These are phyloP conservation scores for Neotoxoptera formosana DNA, from an alignment of 1,140 invertebrate genomes.

Conservation along the genomic window DNA sequence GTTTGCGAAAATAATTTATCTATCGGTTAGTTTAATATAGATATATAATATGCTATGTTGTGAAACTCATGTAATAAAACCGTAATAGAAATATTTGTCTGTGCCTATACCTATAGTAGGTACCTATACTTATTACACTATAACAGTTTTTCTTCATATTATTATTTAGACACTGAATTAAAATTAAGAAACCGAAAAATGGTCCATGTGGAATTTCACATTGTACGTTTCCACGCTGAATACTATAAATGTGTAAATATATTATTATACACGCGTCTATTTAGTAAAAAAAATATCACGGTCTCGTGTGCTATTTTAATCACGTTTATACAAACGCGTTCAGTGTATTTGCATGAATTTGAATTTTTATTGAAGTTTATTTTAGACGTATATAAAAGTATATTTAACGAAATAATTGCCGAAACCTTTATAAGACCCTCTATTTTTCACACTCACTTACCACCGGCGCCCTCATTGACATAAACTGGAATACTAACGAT, in stretches of 20 bases:
- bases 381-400: neutral
- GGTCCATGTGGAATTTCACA: neutral
- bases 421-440: neutral
- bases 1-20: neutral
- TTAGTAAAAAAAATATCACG: neutral
- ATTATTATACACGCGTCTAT: neutral
- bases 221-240: neutral
- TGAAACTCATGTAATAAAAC: neutral
- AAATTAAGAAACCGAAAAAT: neutral
- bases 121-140: too few species aligned
- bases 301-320: neutral
- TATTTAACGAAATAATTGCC: constrained; percentile 6
- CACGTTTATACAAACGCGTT: neutral
- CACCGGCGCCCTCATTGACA: neutral
- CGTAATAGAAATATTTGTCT: neutral
- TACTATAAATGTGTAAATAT: neutral
- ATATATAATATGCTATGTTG: neutral
- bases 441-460: constrained; percentile 39
- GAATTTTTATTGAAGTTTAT: neutral
- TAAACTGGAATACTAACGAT: constrained; percentile 38
- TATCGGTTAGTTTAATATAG: neutral
- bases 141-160: neutral
- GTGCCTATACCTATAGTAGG: too few species aligned
- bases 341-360: neutral
- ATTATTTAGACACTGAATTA: neutral